These are phyloP conservation scores for Mactra quadrangularis DNA, from an alignment of 1,140 invertebrate genomes.

Conservation along the genomic window DNA sequence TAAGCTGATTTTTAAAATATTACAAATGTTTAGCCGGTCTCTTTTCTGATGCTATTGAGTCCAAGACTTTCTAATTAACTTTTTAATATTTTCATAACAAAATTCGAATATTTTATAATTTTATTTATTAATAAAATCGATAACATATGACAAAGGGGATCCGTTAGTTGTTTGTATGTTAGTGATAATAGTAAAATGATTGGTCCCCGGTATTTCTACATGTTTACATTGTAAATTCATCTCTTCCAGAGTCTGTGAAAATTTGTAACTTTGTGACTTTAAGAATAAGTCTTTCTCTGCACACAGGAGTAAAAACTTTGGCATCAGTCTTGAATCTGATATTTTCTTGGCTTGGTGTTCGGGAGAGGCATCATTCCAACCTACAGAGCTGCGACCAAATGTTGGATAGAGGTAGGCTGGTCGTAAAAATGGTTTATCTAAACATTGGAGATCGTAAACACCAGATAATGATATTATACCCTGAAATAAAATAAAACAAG, in stretches of 20 bases:
- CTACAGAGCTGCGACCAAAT: slow-evolving; percentile 16
- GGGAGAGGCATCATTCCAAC: slow-evolving; percentile 30
- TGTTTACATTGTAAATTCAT: slow-evolving; percentile 18
- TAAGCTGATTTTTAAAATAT: too few relatives aligned
- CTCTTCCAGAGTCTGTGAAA: slow-evolving; percentile 7
- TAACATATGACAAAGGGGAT: slow-evolving; percentile 12
- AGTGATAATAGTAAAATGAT: slow-evolving; percentile 53
- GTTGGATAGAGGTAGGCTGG: slow-evolving; percentile 48
- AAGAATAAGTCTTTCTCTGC: slow-evolving; percentile 39
- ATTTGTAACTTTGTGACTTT: slow-evolving; percentile 21
- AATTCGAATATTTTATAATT: too few relatives aligned
- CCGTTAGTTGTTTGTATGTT: slow-evolving; percentile 14
- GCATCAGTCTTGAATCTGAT: not conserved
- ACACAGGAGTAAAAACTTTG: slow-evolving; percentile 38
- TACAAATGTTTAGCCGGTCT: too few relatives aligned
- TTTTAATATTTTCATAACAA: too few relatives aligned
- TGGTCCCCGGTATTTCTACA: slow-evolving; percentile 28
- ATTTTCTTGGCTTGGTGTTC: slow-evolving; percentile 4
- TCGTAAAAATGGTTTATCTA: slow-evolving; percentile 35
- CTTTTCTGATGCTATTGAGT: too few relatives aligned
- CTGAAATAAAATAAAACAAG: slow-evolving; percentile 52
- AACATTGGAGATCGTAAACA: slow-evolving; percentile 52
- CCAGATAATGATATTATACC: slow-evolving; percentile 58
- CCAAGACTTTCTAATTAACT: too few relatives aligned
- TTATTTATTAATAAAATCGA: slow-evolving; percentile 22